Percentiles rank a stretch among this genome's conserved stretches.
Conservation (phyloP, 2,888 invertebrate genomes). For the Aproaerema taeniolella region DNA sequence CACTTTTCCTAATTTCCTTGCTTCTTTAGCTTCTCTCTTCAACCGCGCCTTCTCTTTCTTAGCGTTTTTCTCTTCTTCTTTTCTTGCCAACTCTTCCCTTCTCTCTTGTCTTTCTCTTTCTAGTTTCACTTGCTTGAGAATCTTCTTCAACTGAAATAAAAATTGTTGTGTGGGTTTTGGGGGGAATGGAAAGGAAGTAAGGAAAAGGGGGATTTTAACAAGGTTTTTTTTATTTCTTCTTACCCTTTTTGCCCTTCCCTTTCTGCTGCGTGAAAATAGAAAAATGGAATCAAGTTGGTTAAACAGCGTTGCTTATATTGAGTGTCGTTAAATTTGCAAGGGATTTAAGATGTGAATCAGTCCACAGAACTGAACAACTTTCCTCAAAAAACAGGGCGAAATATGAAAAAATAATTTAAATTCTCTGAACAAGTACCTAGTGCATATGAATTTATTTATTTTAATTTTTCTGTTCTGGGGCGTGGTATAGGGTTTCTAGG, state of each 20-base stretch:
- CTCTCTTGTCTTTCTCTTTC: not conserved
- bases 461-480: too few relatives aligned
- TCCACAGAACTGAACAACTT: too few relatives aligned
- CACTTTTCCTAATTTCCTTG: too few relatives aligned
- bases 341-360: too few relatives aligned
- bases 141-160: conserved; percentile 48
- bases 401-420: too few relatives aligned
- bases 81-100: conserved; percentile 28
- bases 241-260: conserved; percentile 62
- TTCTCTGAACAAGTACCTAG: too few relatives aligned
- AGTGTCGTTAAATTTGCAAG: too few relatives aligned
- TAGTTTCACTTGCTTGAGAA: conserved; percentile 35
- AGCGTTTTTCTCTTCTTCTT: conserved; percentile 13
- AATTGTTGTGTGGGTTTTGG: conserved; percentile 5
- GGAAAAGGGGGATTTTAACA: not conserved
- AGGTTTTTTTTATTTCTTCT: conserved; percentile 42
- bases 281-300: conserved; percentile 13
- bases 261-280: conserved; percentile 48
- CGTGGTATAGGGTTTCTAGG: too few relatives aligned
- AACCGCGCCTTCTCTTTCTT: conserved; percentile 10
- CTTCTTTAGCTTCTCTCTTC: not conserved
- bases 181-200: not conserved
- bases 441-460: too few relatives aligned
- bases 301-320: too few relatives aligned
- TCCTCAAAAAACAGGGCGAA: too few relatives aligned